Percentiles rank a stretch among this genome's conserved stretches.
Conservation (phyloP, 1,140 invertebrate genomes). For the Maniola jurtina region DNA sequence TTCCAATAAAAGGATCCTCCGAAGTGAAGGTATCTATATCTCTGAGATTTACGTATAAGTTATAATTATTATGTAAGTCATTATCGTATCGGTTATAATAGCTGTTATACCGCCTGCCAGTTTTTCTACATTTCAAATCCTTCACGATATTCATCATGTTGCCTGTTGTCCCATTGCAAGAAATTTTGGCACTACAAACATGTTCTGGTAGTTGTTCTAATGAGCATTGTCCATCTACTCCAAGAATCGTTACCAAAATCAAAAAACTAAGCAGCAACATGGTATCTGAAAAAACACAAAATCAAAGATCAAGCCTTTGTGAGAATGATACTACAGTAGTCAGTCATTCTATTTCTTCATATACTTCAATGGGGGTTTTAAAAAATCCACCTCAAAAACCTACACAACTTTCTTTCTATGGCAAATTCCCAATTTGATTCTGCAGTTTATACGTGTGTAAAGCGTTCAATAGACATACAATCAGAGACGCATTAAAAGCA, state of each 20-base stretch:
- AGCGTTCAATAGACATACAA: no score
- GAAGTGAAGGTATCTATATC: background rate
- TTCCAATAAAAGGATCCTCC: conserved; percentile 10
- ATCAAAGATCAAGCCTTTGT: no score
- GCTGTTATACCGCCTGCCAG: background rate
- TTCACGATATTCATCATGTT: background rate
- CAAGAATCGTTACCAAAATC: background rate
- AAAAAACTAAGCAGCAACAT: background rate
- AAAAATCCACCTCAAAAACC: no score
- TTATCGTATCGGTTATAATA: background rate
- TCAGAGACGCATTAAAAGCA: no score
- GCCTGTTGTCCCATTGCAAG: background rate
- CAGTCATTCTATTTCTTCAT: no score
- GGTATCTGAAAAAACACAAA: background rate
- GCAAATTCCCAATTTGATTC: no score
- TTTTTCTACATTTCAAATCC: background rate
- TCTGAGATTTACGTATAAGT: background rate
- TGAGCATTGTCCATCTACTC: background rate
- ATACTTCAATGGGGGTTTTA: no score
- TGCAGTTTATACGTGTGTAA: no score
- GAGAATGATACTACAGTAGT: no score
- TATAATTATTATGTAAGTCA: background rate
- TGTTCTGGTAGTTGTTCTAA: background rate
- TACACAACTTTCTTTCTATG: no score
- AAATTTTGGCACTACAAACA: background rate